Evolutionary conservation across 2,113 vertebrate species (phyloP), one percentile per base, ranked within the genome.

Genomic region (human (Homo sapiens)): DNA sequence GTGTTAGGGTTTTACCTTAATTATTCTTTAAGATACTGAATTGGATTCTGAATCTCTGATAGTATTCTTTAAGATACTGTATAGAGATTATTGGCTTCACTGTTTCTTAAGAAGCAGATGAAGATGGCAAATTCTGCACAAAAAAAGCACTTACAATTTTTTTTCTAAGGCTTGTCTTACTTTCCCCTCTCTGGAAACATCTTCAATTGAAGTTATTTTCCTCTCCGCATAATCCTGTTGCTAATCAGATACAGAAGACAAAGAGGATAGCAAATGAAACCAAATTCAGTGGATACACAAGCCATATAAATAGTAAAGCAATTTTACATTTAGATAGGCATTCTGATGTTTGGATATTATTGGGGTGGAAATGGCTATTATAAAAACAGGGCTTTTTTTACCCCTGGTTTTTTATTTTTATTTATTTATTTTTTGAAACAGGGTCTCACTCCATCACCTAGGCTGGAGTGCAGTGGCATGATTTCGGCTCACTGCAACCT

Each of bases 121-220:
- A 94, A 94, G 40, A 89, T 86, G 73, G 18, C 27, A 92, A 43
- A 88, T 85, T 96, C n/a, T 94, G 80, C 92, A 43, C 20, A 72
- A 78, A 14, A 59, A 93, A 84, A 95, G 11, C 6, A 11, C 25
- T 82, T 70, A 81, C 25, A 57, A 32, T 66, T 86, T 91, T 94
- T 68, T 88, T 88, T 87, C 23, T 75, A 70, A 95, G 52, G 50
- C 76, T 92, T 68, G 22, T 90, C 92, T 97, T 89, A 27, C 73
- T 80, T 86, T 10, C 0, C 0, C 4, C 8, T 30, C 38, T 89
- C 6, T 64, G 50, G 52, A 86, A 30, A 93, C n/a, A 83, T 59
- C 57, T 82, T 57, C 30, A 30, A 2, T 66, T 93, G 40, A 97
- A 90, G 78, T 91, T 18, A 91, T 88, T 94, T 97, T 94, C 52